These are phyloP conservation scores for Columba livia DNA, from an alignment of 2,113 vertebrate species.

Conservation along the genomic window DNA sequence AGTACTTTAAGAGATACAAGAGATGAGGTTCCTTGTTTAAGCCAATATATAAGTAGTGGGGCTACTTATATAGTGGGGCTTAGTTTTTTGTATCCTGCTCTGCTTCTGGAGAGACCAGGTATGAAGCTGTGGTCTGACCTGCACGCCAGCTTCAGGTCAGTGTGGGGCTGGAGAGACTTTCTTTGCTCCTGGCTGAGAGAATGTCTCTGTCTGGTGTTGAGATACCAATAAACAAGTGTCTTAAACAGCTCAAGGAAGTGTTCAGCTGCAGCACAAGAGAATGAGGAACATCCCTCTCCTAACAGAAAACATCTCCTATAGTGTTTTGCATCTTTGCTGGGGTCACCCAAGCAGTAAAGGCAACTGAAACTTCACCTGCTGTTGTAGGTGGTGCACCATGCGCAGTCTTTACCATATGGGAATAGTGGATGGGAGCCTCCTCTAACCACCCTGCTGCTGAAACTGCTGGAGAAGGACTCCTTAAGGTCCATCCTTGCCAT, in stretches of 20 bases:
- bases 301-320: background rate
- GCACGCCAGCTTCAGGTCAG: rapidly evolving
- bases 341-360: background rate
- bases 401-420: rapidly evolving
- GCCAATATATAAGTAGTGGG: background rate
- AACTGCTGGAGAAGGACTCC: background rate
- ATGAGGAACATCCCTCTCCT: background rate
- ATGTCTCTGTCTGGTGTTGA: background rate
- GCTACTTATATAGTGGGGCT: too few species aligned
- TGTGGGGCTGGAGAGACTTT: background rate
- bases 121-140: background rate
- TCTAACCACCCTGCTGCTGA: background rate
- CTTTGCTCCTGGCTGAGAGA: background rate
- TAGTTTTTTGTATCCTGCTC: background rate
- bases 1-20: background rate
- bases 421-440: background rate
- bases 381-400: background rate
- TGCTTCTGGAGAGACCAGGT: background rate
- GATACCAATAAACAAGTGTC: background rate
- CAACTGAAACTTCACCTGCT: background rate
- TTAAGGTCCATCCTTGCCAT: background rate
- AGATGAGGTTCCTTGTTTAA: background rate
- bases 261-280: background rate
- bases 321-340: background rate
- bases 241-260: background rate